Conservation (phyloP, 2,888 invertebrate genomes). For the Craniophora ligustri region DNA sequence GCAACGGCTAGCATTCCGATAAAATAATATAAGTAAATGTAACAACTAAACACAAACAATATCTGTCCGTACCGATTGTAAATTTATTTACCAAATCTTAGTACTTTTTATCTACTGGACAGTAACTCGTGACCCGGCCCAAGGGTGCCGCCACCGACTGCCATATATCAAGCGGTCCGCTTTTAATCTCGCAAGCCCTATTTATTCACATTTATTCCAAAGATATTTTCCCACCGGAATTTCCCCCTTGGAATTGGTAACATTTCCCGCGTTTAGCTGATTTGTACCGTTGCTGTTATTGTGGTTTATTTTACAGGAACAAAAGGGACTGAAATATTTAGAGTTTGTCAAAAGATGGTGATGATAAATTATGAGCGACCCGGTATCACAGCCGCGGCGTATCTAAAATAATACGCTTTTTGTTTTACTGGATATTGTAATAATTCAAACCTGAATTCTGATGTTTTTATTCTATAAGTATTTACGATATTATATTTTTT, state of each 20-base stretch:
- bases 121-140: slow-evolving; percentile 62
- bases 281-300: slow-evolving; percentile 79
- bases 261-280: slow-evolving; percentile 82
- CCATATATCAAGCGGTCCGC: slow-evolving; percentile 81
- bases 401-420: slow-evolving; percentile 56
- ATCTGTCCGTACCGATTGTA: slow-evolving; percentile 36
- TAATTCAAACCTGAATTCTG: too few species aligned
- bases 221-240: slow-evolving; percentile 84
- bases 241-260: slow-evolving; percentile 82
- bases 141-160: slow-evolving; percentile 64
- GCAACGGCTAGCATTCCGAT: too few species aligned
- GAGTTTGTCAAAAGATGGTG: slow-evolving; percentile 70
- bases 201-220: slow-evolving; percentile 86
- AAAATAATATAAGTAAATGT: slow-evolving; percentile 2
- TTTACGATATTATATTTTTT: too few species aligned
- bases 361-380: slow-evolving; percentile 67
- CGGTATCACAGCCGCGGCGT: slow-evolving; percentile 53
- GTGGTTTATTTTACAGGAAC: slow-evolving; percentile 75
- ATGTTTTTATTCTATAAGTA: too few species aligned
- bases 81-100: slow-evolving; percentile 63
- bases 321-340: slow-evolving; percentile 74
- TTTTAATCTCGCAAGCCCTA: slow-evolving; percentile 85
- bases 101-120: slow-evolving; percentile 66
- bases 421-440: slow-evolving; percentile 47
- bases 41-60: slow-evolving; percentile 1